Percentiles rank a stretch among this genome's conserved stretches.
These are phyloP conservation scores for Drosophila kikkawai DNA, from an alignment of 1,140 invertebrate genomes.

Conservation along the genomic window DNA sequence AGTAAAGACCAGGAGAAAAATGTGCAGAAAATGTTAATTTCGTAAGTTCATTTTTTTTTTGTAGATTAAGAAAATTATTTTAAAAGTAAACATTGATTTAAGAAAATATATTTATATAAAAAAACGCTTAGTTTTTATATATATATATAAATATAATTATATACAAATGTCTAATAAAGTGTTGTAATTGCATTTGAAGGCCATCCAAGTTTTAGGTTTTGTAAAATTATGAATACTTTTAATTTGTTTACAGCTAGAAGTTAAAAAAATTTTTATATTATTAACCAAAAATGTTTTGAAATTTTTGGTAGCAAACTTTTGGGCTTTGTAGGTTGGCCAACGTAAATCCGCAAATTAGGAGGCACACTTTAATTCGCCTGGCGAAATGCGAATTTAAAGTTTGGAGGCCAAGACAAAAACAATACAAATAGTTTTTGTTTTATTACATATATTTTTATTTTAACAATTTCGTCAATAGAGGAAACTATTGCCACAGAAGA, in stretches of 20 bases:
- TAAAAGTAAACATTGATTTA: too few relatives aligned
- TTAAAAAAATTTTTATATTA: too few relatives aligned
- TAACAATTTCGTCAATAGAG: not conserved
- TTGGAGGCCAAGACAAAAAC: not conserved
- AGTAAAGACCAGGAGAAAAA: not conserved
- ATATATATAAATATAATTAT: not conserved
- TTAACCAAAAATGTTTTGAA: not conserved
- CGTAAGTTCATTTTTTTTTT: not conserved
- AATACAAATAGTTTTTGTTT: not conserved
- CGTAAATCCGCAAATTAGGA: not conserved
- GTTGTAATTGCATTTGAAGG: not conserved
- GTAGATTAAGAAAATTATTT: not conserved
- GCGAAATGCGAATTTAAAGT: not conserved
- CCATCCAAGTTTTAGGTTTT: not conserved
- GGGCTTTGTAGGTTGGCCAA: not conserved
- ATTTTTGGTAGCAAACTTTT: slow-evolving; percentile 3
- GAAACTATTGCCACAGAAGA: slow-evolving; percentile 1
- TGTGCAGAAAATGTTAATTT: not conserved
- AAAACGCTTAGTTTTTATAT: not conserved
- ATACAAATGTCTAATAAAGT: slow-evolving; percentile 6
- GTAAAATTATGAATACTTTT: not conserved
- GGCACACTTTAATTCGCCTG: not conserved
- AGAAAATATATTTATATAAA: not conserved
- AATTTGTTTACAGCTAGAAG: too few relatives aligned
- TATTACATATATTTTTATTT: not conserved